Evolutionary conservation across 2,797 vertebrate species (phyloP).

Genomic region (Etheostoma perlongum): DNA sequence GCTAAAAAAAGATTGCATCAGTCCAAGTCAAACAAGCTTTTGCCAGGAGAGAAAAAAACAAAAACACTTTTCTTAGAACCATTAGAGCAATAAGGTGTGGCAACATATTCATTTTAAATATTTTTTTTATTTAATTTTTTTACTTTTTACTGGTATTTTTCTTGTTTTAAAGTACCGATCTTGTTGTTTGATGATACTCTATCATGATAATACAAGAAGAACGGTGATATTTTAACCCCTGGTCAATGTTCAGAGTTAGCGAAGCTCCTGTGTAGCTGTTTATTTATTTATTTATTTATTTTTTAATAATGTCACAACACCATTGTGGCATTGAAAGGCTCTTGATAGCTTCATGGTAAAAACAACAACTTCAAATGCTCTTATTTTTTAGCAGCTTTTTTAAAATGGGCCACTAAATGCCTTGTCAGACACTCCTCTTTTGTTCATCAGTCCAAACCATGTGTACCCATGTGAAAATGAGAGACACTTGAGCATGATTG

Average conservation of each 20-base stretch:
- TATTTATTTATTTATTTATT: not conserved
- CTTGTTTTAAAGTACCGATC: not conserved
- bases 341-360: slow-evolving; percentile 36
- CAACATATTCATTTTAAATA: not conserved
- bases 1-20: not conserved
- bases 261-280: slow-evolving; percentile 42
- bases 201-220: not conserved
- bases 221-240: slow-evolving; percentile 32
- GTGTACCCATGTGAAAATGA: not conserved
- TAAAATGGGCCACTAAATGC: not conserved
- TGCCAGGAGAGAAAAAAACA: slow-evolving; percentile 1
- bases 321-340: slow-evolving; percentile 23
- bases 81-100: not conserved
- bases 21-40: not conserved
- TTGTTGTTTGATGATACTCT: not conserved
- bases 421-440: slow-evolving; percentile 4
- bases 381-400: slow-evolving; percentile 34
- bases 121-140: not conserved
- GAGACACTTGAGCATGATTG: not conserved
- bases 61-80: not conserved
- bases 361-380: slow-evolving; percentile 26
- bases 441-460: slow-evolving; percentile 11
- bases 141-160: not conserved
- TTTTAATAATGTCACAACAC: slow-evolving; percentile 33
- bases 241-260: slow-evolving; percentile 21